Conservation (phyloP, 2,888 invertebrate genomes). For the Noctua pronuba region DNA sequence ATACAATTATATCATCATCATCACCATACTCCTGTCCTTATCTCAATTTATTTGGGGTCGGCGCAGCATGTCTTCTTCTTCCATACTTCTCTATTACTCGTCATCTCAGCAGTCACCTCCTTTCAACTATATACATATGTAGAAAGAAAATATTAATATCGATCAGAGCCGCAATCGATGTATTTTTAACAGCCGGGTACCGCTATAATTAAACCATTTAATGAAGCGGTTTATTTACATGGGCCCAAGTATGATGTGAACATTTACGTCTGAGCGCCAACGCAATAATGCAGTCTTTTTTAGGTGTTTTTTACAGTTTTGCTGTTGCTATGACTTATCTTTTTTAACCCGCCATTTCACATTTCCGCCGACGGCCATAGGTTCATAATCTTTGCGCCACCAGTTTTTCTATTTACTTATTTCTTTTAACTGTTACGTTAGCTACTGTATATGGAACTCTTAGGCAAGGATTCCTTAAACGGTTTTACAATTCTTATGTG, state of each 20-base stretch:
- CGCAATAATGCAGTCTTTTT: neutral
- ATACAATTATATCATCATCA: too few species aligned
- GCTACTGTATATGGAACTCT: slow-evolving; percentile 23
- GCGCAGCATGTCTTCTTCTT: too few species aligned
- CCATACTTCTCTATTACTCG: too few species aligned
- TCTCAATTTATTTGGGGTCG: too few species aligned
- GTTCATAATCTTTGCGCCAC: slow-evolving; percentile 14
- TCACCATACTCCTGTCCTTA: too few species aligned
- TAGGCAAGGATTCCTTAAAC: slow-evolving; percentile 46
- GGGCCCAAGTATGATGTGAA: neutral
- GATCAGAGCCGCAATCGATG: neutral
- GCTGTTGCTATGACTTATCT: neutral
- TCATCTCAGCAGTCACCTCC: too few species aligned
- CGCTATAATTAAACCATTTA: neutral
- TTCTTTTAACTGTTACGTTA: slow-evolving; percentile 26
- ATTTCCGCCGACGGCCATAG: slow-evolving; percentile 18
- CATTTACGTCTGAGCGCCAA: slow-evolving; percentile 18
- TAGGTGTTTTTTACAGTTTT: slow-evolving; percentile 23
- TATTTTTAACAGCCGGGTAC: neutral
- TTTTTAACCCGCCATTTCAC: slow-evolving; percentile 3
- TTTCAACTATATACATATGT: too few species aligned
- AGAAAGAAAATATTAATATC: neutral
- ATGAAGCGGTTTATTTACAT: slow-evolving; percentile 8
- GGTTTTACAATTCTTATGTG: slow-evolving; percentile 37
- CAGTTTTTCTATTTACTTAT: slow-evolving; percentile 44